phyloP scores from a whole-genome alignment of 2,113 vertebrate genomes.

The Prolemur simus region DNA sequence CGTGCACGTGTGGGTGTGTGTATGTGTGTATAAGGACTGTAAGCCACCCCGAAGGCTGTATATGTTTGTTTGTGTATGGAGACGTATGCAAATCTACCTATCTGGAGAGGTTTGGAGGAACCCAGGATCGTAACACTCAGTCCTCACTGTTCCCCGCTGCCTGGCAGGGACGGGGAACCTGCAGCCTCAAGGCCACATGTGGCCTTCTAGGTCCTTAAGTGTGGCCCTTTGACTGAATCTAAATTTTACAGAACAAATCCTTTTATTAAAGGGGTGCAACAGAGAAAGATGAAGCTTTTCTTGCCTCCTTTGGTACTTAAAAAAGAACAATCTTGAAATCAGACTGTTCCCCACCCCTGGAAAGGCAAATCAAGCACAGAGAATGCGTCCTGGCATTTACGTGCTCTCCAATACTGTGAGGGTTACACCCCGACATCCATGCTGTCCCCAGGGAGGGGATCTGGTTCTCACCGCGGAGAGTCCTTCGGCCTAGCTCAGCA shows the following conservation, averaged over 20 bases:
- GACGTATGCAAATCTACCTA: not conserved
- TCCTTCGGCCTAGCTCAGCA: not conserved
- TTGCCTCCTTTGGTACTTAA: no score
- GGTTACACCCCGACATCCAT: not conserved
- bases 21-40: not conserved
- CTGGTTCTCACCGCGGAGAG: not conserved
- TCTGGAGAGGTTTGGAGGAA: not conserved
- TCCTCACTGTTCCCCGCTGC: not conserved
- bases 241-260: no score
- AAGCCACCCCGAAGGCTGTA: not conserved
- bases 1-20: not conserved
- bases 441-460: no score
- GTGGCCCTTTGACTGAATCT: no score
- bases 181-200: no score
- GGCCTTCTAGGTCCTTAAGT: no score
- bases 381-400: not conserved
- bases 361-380: not conserved
- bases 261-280: no score
- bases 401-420: not conserved
- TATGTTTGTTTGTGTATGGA: not conserved
- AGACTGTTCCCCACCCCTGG: no score
- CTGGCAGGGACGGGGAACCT: no score
- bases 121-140: not conserved
- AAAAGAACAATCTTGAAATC: no score
- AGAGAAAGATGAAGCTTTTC: no score